Conservation (phyloP, 2,888 invertebrate genomes). For the Acrobasis repandana region DNA sequence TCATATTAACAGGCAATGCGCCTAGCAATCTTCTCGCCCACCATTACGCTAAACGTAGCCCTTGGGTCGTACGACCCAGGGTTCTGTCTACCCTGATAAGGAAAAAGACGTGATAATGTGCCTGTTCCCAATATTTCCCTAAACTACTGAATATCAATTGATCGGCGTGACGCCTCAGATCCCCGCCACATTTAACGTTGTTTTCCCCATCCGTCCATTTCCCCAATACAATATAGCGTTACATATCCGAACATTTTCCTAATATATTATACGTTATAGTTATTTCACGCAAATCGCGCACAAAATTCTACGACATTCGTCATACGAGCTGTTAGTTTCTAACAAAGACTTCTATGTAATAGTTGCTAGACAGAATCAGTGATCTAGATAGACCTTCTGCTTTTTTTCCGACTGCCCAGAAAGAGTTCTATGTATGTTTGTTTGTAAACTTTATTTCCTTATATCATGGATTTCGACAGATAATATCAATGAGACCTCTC, state of each 20-base stretch:
- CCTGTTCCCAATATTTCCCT: neutral
- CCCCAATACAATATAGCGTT: neutral
- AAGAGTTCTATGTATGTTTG: too few species aligned
- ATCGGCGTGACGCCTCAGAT: neutral
- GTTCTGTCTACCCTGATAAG: too few species aligned
- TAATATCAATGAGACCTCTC: too few species aligned
- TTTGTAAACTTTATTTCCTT: too few species aligned
- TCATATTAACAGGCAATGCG: too few species aligned
- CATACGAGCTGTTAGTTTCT: neutral
- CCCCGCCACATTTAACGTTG: neutral
- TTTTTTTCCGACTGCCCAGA: too few species aligned
- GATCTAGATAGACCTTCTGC: neutral
- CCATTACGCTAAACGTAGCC: too few species aligned
- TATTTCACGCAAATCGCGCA: constrained; percentile 18
- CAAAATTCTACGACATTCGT: neutral
- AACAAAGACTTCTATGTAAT: neutral
- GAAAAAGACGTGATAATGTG: neutral
- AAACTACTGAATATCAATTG: neutral
- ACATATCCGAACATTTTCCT: constrained; percentile 1
- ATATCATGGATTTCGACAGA: too few species aligned
- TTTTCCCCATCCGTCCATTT: constrained; percentile 8
- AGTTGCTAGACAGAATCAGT: too few species aligned
- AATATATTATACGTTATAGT: constrained; percentile 4
- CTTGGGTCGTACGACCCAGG: too few species aligned
- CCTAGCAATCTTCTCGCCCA: too few species aligned